Evolutionary conservation across 2,113 vertebrate genomes (phyloP).

Genomic region (Vulpes lagopus): DNA sequence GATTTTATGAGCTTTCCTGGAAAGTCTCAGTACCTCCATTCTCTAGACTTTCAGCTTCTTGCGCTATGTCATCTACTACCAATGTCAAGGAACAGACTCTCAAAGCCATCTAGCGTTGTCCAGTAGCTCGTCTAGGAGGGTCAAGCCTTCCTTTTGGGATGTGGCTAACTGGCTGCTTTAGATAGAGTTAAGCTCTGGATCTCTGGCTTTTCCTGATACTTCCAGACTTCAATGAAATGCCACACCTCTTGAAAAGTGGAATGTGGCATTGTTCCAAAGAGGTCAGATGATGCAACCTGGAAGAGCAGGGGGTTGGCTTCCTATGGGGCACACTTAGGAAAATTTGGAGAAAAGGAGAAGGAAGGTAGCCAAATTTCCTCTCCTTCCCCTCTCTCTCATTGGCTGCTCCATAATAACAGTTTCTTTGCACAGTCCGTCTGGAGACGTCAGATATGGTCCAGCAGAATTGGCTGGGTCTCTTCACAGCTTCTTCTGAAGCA

Average conservation of each 20-base stretch:
- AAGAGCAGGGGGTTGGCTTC: not conserved
- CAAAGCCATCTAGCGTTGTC: not conserved
- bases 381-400: not conserved
- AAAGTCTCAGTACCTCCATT: not conserved
- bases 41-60: not conserved
- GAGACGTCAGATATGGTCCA: too few species aligned
- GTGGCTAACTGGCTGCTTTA: not conserved
- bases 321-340: not conserved
- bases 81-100: not conserved
- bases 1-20: not conserved
- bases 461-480: not conserved
- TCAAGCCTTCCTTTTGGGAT: not conserved
- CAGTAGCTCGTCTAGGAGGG: not conserved
- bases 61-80: not conserved
- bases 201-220: not conserved
- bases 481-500: not conserved
- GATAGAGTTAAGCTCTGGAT: not conserved
- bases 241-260: not conserved
- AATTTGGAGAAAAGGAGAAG: not conserved
- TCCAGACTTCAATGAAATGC: not conserved
- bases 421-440: not conserved
- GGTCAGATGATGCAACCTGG: not conserved
- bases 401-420: rapidly evolving
- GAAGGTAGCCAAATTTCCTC: not conserved
- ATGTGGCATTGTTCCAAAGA: not conserved